Base-by-base conservation (phyloP, 2,888 invertebrate genomes). In the Euzophera pinguis region DNA sequence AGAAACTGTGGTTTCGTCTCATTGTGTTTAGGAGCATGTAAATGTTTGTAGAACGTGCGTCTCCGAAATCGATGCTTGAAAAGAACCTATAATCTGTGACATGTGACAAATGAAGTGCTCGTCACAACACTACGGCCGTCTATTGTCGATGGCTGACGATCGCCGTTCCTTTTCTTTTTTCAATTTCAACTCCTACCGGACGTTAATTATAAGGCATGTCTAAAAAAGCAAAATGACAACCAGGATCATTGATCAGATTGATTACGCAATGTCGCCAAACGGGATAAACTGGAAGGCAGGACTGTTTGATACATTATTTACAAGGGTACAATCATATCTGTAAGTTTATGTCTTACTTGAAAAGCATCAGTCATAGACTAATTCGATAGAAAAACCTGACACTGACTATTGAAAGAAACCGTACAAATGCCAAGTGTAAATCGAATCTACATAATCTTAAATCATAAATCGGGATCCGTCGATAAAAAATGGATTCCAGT, bases 191-290 rank as follows among this genome's bases (percentile, higher is more conserved):
- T 65, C 64, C 64, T 65, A 70, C 77, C 74, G 79, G 78, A 81
- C 75, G 71, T 78, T 81, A 83, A 86, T 85, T 86, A 81, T 43
- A 10, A 43, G 37, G 43, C 82, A 82, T 85, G 80, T 67, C 56
- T 50, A 68, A 78, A 80, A 84, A 81, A 78, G 55, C 65, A 81
- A 75, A 61, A 76, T 73, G 78, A 75, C 74, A 54, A 71, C 67
- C 79, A 71, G 80, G 80, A 85, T 81, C 85, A 86, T 82, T 88
- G 87, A 84, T 84, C 82, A 82, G 81, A 87, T 87, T 86, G 82
- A 87, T 88, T 86, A 83, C 83, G 80, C 83, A 84, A 88, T 85
- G 85, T 75, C 76, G 81, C 84, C 78, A 73, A 82, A 88, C 89
- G 83, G 88, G 86, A 81, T 83, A 72, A 71, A 68, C 63, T 67